Evolutionary conservation across 2,888 invertebrate species (phyloP).

Genomic region (Cryptocheilus praepositus): DNA sequence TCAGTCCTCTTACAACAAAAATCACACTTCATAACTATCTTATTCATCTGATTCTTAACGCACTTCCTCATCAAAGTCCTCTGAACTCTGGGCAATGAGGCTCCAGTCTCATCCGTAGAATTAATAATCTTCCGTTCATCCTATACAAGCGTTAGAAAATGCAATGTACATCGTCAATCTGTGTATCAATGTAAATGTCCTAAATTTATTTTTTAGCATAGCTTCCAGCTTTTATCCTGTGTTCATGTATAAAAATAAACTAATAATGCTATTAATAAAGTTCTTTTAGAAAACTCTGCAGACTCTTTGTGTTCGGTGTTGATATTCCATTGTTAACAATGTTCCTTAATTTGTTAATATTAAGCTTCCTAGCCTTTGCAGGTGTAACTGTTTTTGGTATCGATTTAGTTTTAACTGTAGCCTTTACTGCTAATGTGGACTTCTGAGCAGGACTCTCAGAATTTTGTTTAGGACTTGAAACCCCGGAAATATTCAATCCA

Average conservation of each 20-base stretch:
- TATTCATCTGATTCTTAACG: slow-evolving; percentile 58
- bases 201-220: no score
- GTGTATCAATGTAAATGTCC: no score
- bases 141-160: no score
- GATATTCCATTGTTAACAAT: slow-evolving; percentile 52
- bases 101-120: slow-evolving; percentile 23
- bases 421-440: slow-evolving; percentile 10
- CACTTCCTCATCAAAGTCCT: slow-evolving; percentile 56
- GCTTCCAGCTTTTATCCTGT: no score
- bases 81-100: slow-evolving; percentile 48
- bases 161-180: no score
- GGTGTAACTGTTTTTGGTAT: slow-evolving; percentile 21
- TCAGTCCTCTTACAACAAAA: slow-evolving; percentile 59
- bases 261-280: slow-evolving; percentile 37
- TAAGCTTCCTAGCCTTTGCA: slow-evolving; percentile 58
- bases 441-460: no score
- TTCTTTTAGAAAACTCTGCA: slow-evolving; percentile 65
- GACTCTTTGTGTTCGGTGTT: slow-evolving; percentile 54
- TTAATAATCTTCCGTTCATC: slow-evolving; percentile 50
- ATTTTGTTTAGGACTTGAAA: no score
- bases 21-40: slow-evolving; percentile 61
- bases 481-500: slow-evolving; percentile 69
- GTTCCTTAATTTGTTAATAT: slow-evolving; percentile 60
- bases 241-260: no score
- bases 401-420: slow-evolving; percentile 1